Conservation (phyloP, 2,113 vertebrate genomes). For the Apteryx mantelli region DNA sequence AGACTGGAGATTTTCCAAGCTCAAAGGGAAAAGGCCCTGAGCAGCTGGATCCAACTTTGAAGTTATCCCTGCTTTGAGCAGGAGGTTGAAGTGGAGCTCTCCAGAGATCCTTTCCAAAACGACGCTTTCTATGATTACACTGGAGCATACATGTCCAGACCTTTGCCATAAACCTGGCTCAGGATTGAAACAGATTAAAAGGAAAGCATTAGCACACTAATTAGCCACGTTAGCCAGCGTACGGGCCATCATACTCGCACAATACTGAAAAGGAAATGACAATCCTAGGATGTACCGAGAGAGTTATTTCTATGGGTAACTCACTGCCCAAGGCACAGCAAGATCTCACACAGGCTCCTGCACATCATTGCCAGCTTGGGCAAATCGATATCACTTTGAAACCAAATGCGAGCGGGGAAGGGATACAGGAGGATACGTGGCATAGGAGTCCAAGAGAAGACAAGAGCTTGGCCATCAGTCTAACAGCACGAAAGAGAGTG, state of each 20-base stretch:
- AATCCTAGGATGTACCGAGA: neutral
- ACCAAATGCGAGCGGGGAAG: neutral
- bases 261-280: too few species aligned
- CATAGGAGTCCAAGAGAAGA: neutral
- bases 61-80: neutral
- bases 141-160: neutral
- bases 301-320: neutral
- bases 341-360: neutral
- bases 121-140: neutral
- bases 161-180: neutral
- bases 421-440: fast-evolving
- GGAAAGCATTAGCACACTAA: neutral
- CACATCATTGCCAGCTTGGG: neutral
- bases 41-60: neutral
- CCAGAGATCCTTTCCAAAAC: neutral
- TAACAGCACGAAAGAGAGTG: neutral
- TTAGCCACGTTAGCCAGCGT: neutral
- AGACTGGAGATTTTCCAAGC: neutral
- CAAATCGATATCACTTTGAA: neutral
- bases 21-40: neutral
- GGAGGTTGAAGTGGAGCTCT: neutral
- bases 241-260: neutral
- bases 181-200: neutral
- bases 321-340: neutral
- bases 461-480: neutral